Base-by-base conservation (phyloP, 2,888 invertebrate genomes). In the Chrysolina haemoptera region DNA sequence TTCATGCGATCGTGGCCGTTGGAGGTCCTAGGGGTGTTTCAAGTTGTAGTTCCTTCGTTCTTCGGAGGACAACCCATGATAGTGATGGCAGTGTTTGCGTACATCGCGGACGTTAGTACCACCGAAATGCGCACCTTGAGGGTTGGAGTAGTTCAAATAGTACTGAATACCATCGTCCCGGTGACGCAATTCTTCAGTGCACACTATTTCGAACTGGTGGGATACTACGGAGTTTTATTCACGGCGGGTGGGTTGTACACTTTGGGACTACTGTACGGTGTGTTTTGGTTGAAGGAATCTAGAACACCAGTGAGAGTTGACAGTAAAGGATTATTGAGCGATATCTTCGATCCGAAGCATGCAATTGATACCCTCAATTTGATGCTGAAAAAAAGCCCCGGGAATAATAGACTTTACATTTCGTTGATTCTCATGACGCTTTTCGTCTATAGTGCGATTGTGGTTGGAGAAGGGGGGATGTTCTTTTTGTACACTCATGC, bases 51-150 rank as follows among this genome's bases (percentile, higher is more conserved):
- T 0, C 89, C 90, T 1, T 90, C 92, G 0, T 85, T 92, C 41
- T 89, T 90, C 27, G 92, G 93, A 40, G 91, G 92, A 22, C 87
- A 89, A 74, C 89, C 91, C 0, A 86, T 87, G 83, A 74, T 88
- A 18, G 82, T 86, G 5, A 87, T 88, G 87, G 87, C 87, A 12
- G 80, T 84, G 14, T 88, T 85, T 73, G 83, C 88, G 1, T 88
- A 88, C 73, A 85, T 88, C 22, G 87, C 88, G 4, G 88, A 88
- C 78, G 85, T 87, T 2, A 88, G 92, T 53, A 88, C 90, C 0
- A 71, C 90, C 22, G 91, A 92, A 79, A 89, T 90, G 77, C 88
- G 92, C 35, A 93, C 92, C 1, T 89, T 92, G 64, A 88, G 92
- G 81, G 89, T 92, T 62, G 93, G 92, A 14, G 82, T 92, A n/a